Percentiles rank a stretch among this genome's conserved stretches.
Conservation (phyloP, 2,888 invertebrate species). For the Caenorhabditis sp. region DNA sequence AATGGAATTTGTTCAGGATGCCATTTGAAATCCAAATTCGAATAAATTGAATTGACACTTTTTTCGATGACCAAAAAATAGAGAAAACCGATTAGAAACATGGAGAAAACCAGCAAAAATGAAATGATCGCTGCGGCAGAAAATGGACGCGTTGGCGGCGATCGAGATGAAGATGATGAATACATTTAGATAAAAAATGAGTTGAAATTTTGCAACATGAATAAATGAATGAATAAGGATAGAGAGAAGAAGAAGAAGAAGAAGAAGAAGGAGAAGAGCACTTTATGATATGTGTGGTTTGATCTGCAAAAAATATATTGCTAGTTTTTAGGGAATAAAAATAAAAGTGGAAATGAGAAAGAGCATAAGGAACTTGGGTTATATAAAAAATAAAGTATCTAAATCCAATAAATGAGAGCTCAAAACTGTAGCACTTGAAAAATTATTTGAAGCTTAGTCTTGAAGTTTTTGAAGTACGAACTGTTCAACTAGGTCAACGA, state of each 20-base stretch:
- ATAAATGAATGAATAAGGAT: not conserved
- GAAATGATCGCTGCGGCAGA: not conserved
- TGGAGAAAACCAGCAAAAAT: not conserved
- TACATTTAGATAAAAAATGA: not conserved
- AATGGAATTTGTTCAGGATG: slow-evolving; percentile 49
- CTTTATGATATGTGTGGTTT: not conserved
- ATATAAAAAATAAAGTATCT: too few species aligned
- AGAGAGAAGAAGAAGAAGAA: not conserved
- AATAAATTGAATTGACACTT: not conserved
- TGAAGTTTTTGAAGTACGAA: too few species aligned
- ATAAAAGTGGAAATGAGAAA: too few species aligned
- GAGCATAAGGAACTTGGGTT: too few species aligned
- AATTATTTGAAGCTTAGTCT: too few species aligned
- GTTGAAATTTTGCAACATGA: not conserved
- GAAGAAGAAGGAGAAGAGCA: not conserved
- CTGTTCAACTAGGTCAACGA: too few species aligned
- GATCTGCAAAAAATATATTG: not conserved
- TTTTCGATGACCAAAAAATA: not conserved
- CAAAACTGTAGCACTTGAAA: too few species aligned
- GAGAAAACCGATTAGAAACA: not conserved
- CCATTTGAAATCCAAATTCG: not conserved
- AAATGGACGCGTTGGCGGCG: not conserved
- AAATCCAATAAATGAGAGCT: too few species aligned
- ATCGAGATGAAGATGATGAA: not conserved
- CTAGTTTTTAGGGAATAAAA: too few species aligned